Conservation (phyloP, 1,140 invertebrate genomes). For the Magallana ariakensis region DNA sequence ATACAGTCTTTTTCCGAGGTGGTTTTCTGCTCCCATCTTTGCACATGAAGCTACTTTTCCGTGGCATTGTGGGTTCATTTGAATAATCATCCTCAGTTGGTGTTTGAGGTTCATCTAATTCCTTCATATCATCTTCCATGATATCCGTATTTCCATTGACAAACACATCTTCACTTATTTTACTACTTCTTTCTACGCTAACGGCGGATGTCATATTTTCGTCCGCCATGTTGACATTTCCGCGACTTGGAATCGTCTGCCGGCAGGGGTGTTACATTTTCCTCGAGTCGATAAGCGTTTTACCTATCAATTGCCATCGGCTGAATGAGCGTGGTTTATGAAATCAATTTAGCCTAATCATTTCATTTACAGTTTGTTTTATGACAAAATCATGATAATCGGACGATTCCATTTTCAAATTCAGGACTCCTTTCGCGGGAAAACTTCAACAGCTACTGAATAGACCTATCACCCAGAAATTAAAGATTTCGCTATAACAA, state of each 20-base stretch:
- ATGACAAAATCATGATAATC: neutral
- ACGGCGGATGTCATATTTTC: conserved; percentile 65
- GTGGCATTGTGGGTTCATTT: conserved; percentile 63
- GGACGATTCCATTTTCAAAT: conserved; percentile 21
- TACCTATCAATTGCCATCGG: conserved; percentile 8
- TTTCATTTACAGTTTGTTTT: neutral
- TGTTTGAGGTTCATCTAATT: conserved; percentile 59
- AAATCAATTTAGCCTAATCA: neutral
- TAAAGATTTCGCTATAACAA: too few species aligned
- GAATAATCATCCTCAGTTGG: conserved; percentile 58
- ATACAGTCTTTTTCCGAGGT: conserved; percentile 77
- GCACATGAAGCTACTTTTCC: conserved; percentile 73
- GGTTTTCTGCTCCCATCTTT: conserved; percentile 70
- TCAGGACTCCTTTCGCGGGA: too few species aligned
- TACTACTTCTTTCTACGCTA: conserved; percentile 58
- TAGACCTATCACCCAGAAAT: too few species aligned
- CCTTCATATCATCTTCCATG: conserved; percentile 57
- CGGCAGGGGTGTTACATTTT: conserved; percentile 36
- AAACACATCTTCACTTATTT: conserved; percentile 68
- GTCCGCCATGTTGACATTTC: conserved; percentile 71
- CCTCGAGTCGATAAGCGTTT: neutral
- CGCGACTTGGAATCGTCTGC: conserved; percentile 45
- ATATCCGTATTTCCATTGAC: conserved; percentile 67
- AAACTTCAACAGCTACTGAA: too few species aligned
- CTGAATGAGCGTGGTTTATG: neutral